Percentiles rank a stretch among this genome's conserved stretches.
These are phyloP conservation scores for Cairina moschata DNA, from an alignment of 2,113 vertebrate genomes.

Conservation along the genomic window DNA sequence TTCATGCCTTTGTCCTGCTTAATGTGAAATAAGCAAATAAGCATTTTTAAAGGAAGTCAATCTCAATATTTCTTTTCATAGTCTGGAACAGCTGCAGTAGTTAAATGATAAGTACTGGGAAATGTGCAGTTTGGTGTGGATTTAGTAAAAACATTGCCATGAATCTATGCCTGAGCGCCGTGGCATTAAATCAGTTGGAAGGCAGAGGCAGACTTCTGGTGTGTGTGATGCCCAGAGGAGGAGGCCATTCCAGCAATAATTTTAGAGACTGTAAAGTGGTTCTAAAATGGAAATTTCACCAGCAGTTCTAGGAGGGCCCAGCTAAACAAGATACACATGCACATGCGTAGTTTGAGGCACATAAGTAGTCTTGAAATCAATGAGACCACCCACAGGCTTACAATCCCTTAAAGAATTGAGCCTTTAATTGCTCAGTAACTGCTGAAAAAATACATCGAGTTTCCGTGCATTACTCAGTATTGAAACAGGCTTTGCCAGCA, in stretches of 20 bases:
- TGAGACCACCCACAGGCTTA: constrained; percentile 53
- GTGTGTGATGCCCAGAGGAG: constrained; percentile 14
- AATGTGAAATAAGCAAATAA: constrained; percentile 16
- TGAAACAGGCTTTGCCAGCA: neutral
- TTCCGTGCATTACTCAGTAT: neutral
- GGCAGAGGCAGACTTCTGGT: constrained; percentile 4
- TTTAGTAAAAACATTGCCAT: constrained; percentile 9
- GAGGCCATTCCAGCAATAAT: constrained; percentile 44
- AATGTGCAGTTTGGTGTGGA: neutral
- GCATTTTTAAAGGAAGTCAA: neutral
- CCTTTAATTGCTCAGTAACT: constrained; percentile 28
- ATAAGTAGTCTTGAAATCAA: neutral
- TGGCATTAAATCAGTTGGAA: constrained; percentile 51
- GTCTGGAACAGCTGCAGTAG: neutral
- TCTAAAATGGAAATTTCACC: constrained; percentile 52
- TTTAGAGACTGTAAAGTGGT: constrained; percentile 35
- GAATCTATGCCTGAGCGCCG: neutral
- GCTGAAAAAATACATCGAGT: neutral
- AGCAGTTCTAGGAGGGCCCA: constrained; percentile 15
- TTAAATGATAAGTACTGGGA: constrained; percentile 13
- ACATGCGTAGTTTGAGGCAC: constrained; percentile 18
- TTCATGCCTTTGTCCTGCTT: constrained; percentile 3
- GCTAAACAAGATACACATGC: neutral
- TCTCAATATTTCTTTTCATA: neutral
- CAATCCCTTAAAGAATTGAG: constrained; percentile 4